These are phyloP conservation scores for Muschampia plurimacula DNA, from an alignment of 2,888 invertebrate genomes.

Conservation along the genomic window DNA sequence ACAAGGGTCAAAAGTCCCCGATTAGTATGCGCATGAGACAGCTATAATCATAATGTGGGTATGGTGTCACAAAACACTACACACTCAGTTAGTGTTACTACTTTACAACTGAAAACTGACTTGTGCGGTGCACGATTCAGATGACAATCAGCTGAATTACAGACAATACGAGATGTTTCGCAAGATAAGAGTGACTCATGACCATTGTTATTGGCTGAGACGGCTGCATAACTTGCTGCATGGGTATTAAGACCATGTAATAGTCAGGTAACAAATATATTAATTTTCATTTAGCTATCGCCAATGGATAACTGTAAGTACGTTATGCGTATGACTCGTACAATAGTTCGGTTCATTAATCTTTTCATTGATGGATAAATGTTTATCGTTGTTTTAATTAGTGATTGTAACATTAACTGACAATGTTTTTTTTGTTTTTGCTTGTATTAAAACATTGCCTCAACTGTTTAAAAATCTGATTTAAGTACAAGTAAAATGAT, in stretches of 20 bases:
- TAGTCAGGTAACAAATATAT: not conserved
- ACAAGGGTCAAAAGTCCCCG: conserved; percentile 1
- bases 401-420: too few species aligned
- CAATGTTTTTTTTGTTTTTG: too few species aligned
- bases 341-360: not conserved
- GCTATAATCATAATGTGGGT: conserved; percentile 18
- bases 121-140: conserved; percentile 32
- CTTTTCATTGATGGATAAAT: not conserved
- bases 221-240: not conserved
- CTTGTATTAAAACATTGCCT: too few species aligned
- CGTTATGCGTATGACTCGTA: too few species aligned
- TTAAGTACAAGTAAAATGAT: too few species aligned
- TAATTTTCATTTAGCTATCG: conserved; percentile 7
- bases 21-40: conserved; percentile 19
- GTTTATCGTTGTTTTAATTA: too few species aligned
- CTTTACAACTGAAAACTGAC: conserved; percentile 14
- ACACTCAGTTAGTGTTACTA: not conserved
- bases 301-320: not conserved
- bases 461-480: too few species aligned
- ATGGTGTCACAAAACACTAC: conserved; percentile 20
- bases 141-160: conserved; percentile 39
- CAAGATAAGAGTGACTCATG: conserved; percentile 36
- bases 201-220: conserved; percentile 30
- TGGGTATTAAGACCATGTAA: conserved; percentile 15
- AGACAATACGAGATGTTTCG: conserved; percentile 34